Evolutionary conservation across 2,888 invertebrate genomes (phyloP).

Genomic region (Ecliptopera silaceata): DNA sequence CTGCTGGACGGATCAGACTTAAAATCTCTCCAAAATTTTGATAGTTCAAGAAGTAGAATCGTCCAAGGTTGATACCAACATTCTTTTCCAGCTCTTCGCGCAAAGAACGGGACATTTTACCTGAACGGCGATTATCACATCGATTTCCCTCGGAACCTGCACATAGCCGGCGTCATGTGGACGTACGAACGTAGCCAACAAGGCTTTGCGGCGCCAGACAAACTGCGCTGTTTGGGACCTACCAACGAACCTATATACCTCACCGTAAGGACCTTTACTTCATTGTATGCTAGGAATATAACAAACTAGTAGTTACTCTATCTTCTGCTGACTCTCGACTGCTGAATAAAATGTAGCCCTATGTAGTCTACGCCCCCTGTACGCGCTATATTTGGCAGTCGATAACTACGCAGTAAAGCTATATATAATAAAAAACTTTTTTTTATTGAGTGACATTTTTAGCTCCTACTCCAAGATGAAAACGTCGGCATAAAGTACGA

Average conservation of each 20-base stretch:
- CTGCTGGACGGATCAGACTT: too few species aligned
- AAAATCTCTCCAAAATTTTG: too few species aligned
- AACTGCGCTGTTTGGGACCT: conserved; percentile 92
- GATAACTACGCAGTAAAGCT: not conserved
- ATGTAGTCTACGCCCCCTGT: too few species aligned
- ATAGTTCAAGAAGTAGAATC: too few species aligned
- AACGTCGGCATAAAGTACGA: conserved; percentile 95
- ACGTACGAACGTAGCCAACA: conserved; percentile 93
- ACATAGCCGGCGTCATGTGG: conserved; percentile 93
- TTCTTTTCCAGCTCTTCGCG: conserved; percentile 86
- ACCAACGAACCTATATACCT: conserved; percentile 94
- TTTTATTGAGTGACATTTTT: conserved; percentile 24
- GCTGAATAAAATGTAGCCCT: too few species aligned
- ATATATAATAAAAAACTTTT: not conserved
- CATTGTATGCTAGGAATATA: too few species aligned
- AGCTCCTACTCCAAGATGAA: conserved; percentile 90
- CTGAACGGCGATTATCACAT: conserved; percentile 98
- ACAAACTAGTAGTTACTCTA: too few species aligned
- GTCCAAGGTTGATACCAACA: not conserved
- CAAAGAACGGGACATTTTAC: conserved; percentile 93
- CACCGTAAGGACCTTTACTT: conserved; percentile 84
- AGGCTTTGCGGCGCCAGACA: conserved; percentile 93
- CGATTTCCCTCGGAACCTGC: conserved; percentile 91
- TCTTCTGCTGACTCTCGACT: too few species aligned
- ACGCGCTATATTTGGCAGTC: too few species aligned